Base-by-base conservation (phyloP, 2,113 vertebrate genomes). In the Polypterus senegalus region DNA sequence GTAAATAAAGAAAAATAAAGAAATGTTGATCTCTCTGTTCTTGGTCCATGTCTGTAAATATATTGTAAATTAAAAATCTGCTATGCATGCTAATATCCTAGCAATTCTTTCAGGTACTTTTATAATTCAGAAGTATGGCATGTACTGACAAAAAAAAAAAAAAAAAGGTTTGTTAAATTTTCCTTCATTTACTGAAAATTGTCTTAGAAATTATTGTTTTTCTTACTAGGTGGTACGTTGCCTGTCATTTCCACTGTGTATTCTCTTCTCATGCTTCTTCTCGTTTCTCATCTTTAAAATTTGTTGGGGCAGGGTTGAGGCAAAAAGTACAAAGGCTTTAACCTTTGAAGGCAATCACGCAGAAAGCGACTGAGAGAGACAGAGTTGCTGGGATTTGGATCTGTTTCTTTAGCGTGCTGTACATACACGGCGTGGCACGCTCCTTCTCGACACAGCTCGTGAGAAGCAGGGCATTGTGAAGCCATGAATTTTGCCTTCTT, bases 31-130 rank as follows among this genome's bases (percentile, higher is more conserved):
- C 78, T 72, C 70, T 71, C 76, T 87, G 79, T 86, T 85, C 75
- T 81, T 81, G 79, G 67, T 66, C 73, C 69, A 63, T 73, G 62
- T 81, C 69, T 97, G 92, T 98, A 96, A 91, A 97, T 95, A 96
- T 74, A 78, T 65, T 94, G 92, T 97, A 94, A 93, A 97, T 94
- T 27, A 92, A 73, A 76, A 84, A 87, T 83, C 82, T 89, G 74
- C 91, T 91, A 88, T 92, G 94, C 93, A 98, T 97, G 93, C 81
- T 89, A 86, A 88, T 85, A 90, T 83, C 88, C 88, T 93, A 91
- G 86, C 85, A 83, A 92, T 94, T 83, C 84, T 84, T 95, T 97
- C 92, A 96, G 91, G 91, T 94, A 94, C 89, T 93, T 97, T 98
- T 92, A 87, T 95, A 96, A 95, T 91, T 83, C 77, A 71, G 78